These are phyloP conservation scores for Pheosia tremula DNA, from an alignment of 2,888 invertebrate genomes.

Conservation along the genomic window DNA sequence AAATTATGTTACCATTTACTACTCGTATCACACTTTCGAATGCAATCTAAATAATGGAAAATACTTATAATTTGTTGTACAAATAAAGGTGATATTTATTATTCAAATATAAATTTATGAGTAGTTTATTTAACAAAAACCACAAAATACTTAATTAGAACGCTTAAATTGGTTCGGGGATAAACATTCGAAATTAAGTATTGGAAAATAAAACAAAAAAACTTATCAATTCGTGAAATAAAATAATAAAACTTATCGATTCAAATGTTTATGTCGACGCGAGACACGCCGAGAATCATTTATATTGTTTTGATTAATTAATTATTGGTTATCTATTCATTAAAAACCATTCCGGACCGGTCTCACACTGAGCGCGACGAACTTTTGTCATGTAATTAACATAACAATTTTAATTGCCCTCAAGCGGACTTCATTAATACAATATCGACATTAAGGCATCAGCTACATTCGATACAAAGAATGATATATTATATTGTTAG, in stretches of 20 bases:
- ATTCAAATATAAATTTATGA: too few species aligned
- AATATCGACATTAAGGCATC: conserved; percentile 51
- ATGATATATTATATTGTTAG: background rate
- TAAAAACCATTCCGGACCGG: conserved; percentile 62
- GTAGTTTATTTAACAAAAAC: too few species aligned
- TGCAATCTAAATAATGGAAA: too few species aligned
- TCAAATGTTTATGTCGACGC: conserved; percentile 36
- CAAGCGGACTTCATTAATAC: conserved; percentile 56
- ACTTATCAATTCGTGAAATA: conserved; percentile 10
- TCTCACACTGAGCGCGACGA: conserved; percentile 50
- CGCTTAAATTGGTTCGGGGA: too few species aligned
- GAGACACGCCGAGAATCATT: conserved; percentile 55
- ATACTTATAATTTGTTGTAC: too few species aligned
- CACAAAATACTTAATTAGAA: too few species aligned
- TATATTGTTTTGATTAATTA: conserved; percentile 72
- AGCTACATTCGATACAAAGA: conserved; percentile 13
- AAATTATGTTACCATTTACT: too few species aligned
- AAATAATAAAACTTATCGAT: conserved; percentile 24
- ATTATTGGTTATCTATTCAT: conserved; percentile 41
- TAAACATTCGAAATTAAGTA: too few species aligned
- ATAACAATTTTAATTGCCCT: conserved; percentile 78
- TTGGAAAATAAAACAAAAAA: conserved; percentile 1
- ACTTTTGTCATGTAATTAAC: conserved; percentile 60
- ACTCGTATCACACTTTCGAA: too few species aligned
- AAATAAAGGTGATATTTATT: too few species aligned